Base-by-base conservation (phyloP, 2,113 vertebrate species). In the Acinonyx jubatus region DNA sequence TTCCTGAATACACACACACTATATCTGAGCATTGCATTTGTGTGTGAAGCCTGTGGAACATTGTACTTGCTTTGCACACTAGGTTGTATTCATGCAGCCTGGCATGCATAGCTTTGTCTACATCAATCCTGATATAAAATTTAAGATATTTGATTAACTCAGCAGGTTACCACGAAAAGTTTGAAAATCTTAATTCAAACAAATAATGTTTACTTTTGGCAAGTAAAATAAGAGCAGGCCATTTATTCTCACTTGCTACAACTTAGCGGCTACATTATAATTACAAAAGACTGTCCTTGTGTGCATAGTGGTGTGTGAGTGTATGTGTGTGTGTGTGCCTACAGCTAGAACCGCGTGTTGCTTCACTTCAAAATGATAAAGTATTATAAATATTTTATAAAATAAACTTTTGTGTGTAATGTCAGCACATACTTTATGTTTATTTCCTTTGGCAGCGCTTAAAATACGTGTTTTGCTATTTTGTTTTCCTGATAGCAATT, bases 361-460 rank as follows among this genome's bases (percentile, higher is more conserved):
- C n/a, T 27, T 84, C 14, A 18, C 12, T 79, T 80, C 27, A 73
- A 55, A 19, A 5, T 50, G 48, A 74, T 52, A 68, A 78, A 76
- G 57, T 48, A 71, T 9, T 19, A 38, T 57, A 94, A 50, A 38
- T 48, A 89, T 48, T 27, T 89, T 92, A 15, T 52, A 41, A 82
- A 82, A 25, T 65, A 23, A 85, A 89, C 33, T 95, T 92, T 68
- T 74, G 68, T 33, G 27, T 29, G 11, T 23, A 57, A 12, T 61
- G 33, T 55, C 38, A 68, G 79, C 7, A 81, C 33, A 50, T 18
- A 63, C 12, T 94, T 91, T 55, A 52, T 48, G 71, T 95, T 83
- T 79, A 88, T 65, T 50, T 88, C 36, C 68, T 88, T 88, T 80
- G 92, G 36, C 19, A 73, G 41, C 80, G 23, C 55, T 74, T 94